Conservation (phyloP, 2,797 vertebrate species). For the Sebastes steindachneri region DNA sequence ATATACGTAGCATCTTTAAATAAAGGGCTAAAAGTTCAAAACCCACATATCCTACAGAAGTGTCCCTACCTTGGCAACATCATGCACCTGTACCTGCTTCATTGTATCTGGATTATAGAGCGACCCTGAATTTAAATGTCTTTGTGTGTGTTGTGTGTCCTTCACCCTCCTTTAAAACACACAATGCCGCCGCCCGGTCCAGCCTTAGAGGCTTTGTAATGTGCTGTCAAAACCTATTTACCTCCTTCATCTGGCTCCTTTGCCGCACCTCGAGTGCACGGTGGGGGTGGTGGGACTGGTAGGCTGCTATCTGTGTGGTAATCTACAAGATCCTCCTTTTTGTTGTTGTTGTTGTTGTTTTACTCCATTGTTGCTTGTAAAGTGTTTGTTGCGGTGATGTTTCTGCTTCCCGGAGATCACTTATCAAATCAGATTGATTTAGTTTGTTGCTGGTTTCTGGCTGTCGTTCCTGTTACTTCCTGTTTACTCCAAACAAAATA, state of each 20-base stretch:
- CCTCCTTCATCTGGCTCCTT: conserved; percentile 67
- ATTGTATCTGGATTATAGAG: background rate
- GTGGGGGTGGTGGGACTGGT: conserved; percentile 27
- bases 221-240: conserved; percentile 82
- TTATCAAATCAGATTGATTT: background rate
- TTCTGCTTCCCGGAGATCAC: background rate
- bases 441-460: background rate
- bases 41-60: background rate
- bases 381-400: background rate
- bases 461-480: background rate
- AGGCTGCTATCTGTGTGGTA: conserved; percentile 15
- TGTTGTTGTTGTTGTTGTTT: background rate
- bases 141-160: conserved; percentile 30
- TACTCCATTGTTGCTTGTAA: background rate
- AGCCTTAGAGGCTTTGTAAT: conserved; percentile 68
- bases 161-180: conserved; percentile 60
- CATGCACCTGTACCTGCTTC: background rate
- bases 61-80: too few species aligned
- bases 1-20: background rate
- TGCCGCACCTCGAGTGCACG: conserved; percentile 44
- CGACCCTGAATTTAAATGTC: background rate
- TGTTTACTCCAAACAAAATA: background rate
- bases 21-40: background rate
- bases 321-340: background rate
- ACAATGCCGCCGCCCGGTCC: conserved; percentile 42